Evolutionary conservation across 1,140 invertebrate species (phyloP).

Genomic region (Charaxes varanes): DNA sequence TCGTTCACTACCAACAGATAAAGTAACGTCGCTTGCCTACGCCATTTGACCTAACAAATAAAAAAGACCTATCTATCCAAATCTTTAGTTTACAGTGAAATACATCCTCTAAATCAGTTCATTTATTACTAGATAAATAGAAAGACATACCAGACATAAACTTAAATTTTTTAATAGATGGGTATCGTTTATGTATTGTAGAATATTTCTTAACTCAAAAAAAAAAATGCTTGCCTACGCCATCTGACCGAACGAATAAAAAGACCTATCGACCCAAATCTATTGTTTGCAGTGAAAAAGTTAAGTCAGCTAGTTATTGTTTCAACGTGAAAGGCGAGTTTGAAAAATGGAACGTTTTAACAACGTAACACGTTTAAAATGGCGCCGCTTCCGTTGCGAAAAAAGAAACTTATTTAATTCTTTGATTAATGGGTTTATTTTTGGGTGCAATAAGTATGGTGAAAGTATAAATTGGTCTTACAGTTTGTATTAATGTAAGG

Average conservation of each 20-base stretch:
- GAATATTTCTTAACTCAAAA: no score
- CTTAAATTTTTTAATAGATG: no score
- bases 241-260: constrained; percentile 31
- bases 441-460: background rate
- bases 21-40: constrained; percentile 31
- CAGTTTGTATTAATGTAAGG: no score
- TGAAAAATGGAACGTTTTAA: constrained; percentile 11
- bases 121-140: no score
- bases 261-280: constrained; percentile 28
- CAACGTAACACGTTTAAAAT: constrained; percentile 1
- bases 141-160: no score
- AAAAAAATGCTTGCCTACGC: no score
- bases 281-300: constrained; percentile 34
- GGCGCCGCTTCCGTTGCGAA: background rate
- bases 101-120: no score
- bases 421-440: background rate
- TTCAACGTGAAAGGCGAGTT: constrained; percentile 12
- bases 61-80: constrained; percentile 28
- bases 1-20: constrained; percentile 26
- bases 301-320: constrained; percentile 20
- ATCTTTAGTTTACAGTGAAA: constrained; percentile 35
- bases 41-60: constrained; percentile 29
- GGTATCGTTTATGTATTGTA: no score
- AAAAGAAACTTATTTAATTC: constrained; percentile 1
- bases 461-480: constrained; percentile 2